Evolutionary conservation across 1,140 invertebrate genomes (phyloP).

Genomic region (Globodera ellingtonae): DNA sequence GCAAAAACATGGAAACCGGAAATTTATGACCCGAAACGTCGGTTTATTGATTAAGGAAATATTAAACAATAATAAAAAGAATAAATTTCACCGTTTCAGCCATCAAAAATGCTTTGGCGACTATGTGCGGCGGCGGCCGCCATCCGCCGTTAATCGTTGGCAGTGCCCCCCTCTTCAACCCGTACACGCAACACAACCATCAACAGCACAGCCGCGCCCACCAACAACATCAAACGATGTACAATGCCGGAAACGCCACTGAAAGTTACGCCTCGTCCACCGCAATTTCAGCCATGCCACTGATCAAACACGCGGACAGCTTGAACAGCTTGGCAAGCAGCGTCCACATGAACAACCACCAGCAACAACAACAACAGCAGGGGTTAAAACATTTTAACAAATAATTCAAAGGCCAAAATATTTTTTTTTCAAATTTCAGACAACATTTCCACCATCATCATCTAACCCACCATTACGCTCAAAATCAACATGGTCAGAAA

Average conservation of each 20-base stretch:
- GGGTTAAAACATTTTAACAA: neutral
- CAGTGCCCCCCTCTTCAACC: neutral
- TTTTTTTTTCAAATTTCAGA: too few species aligned
- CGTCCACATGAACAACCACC: neutral
- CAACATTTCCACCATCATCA: too few species aligned
- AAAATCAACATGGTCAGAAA: too few species aligned
- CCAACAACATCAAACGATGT: neutral
- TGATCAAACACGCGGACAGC: constrained; percentile 15
- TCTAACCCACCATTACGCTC: too few species aligned
- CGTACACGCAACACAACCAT: neutral
- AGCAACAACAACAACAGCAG: neutral
- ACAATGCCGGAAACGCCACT: neutral
- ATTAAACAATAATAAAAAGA: neutral
- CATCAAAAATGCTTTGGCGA: neutral
- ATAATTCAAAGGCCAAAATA: neutral
- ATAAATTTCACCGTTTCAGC: constrained; percentile 6
- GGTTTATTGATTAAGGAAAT: neutral
- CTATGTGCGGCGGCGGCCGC: neutral
- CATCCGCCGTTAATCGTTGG: constrained; percentile 7
- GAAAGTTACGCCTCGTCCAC: constrained; percentile 21
- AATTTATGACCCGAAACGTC: constrained; percentile 3
- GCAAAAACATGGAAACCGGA: constrained; percentile 24
- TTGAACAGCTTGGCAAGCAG: constrained; percentile 11
- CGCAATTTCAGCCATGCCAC: constrained; percentile 7
- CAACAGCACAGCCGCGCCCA: neutral